These are phyloP conservation scores for Bostrychus sinensis DNA, from an alignment of 2,113 vertebrate species.

Conservation along the genomic window DNA sequence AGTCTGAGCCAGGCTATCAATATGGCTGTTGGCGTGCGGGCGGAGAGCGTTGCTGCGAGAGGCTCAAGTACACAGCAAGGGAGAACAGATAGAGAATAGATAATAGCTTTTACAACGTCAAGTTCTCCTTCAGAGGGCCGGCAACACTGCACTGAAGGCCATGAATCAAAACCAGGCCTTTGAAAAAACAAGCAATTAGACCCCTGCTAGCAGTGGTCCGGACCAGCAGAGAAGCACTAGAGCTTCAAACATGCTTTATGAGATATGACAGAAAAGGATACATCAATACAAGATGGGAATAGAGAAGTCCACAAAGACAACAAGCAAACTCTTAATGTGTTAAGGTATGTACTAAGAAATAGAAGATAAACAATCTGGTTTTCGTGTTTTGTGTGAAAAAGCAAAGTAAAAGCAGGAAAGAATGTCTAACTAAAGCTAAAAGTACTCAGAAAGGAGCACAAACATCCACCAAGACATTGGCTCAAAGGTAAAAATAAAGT, in stretches of 20 bases:
- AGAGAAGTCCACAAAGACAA: background rate
- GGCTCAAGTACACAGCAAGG: constrained; percentile 35
- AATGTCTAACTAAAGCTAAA: no score
- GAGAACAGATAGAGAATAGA: constrained; percentile 51
- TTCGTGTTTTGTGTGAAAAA: background rate
- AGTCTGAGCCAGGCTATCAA: constrained; percentile 35
- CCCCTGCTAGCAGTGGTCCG: constrained; percentile 52
- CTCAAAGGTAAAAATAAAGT: no score
- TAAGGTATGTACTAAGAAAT: background rate
- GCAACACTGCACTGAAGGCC: constrained; percentile 31
- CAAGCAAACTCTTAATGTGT: background rate
- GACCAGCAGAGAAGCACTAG: constrained; percentile 24
- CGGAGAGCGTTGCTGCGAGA: constrained; percentile 40
- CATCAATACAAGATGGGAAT: background rate
- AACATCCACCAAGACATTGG: no score
- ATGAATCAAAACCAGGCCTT: constrained; percentile 46
- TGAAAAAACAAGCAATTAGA: constrained; percentile 53
- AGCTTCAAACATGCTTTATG: constrained; percentile 3
- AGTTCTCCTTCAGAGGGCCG: constrained; percentile 40
- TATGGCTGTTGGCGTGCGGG: constrained; percentile 50
- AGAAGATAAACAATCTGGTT: background rate
- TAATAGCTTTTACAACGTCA: constrained; percentile 60
- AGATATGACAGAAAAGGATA: constrained; percentile 5
- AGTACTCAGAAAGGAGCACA: no score
- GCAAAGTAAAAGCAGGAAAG: no score